These are phyloP conservation scores for Synanceia verrucosa DNA, from an alignment of 2,797 vertebrate genomes.

Conservation along the genomic window DNA sequence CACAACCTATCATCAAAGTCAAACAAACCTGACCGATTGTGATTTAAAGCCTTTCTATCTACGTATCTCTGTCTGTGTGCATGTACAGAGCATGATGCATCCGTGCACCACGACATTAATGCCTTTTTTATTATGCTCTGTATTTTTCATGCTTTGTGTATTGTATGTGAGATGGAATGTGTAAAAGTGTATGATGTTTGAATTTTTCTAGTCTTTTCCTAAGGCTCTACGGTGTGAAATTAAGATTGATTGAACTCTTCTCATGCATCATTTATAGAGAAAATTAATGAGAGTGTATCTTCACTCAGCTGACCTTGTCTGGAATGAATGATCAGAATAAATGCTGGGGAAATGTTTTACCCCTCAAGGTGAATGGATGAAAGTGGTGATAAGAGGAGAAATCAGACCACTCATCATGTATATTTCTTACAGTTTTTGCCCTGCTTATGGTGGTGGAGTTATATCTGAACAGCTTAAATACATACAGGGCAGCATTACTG, in stretches of 20 bases:
- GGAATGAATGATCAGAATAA: slow-evolving; percentile 41
- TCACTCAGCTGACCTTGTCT: slow-evolving; percentile 57
- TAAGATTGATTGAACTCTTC: slow-evolving; percentile 53
- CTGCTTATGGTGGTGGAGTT: neutral
- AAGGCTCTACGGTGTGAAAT: slow-evolving; percentile 42
- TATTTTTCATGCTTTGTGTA: neutral
- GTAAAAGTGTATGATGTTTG: neutral
- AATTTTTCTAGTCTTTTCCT: neutral
- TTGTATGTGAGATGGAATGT: neutral
- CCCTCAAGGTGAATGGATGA: slow-evolving; percentile 34
- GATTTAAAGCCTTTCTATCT: neutral
- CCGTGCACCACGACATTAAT: too few relatives aligned
- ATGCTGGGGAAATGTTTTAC: slow-evolving; percentile 27
- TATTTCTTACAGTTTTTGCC: neutral
- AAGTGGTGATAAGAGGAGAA: neutral
- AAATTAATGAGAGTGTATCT: slow-evolving; percentile 61
- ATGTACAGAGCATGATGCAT: neutral
- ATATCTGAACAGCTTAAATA: neutral
- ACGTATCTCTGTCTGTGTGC: neutral
- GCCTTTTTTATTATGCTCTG: neutral
- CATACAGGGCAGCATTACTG: neutral
- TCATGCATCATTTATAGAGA: slow-evolving; percentile 64
- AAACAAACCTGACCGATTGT: neutral
- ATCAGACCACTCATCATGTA: neutral
- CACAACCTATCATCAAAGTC: neutral